These are phyloP conservation scores for Cyprinodon brontotheroides DNA, from an alignment of 2,113 vertebrate genomes.

Conservation along the genomic window DNA sequence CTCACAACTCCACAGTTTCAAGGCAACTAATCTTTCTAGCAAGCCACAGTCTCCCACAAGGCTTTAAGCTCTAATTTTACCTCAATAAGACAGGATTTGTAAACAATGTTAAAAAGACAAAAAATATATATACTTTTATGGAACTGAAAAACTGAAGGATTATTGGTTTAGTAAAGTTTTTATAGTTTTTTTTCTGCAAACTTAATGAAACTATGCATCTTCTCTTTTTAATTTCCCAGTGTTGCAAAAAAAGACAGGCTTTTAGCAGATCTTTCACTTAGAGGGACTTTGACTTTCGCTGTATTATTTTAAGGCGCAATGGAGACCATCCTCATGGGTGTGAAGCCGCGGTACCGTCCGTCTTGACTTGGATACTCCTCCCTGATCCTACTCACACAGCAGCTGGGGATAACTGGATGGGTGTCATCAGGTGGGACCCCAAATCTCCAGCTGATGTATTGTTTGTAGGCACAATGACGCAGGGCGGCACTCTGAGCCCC, in stretches of 20 bases:
- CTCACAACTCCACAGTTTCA: too few relatives aligned
- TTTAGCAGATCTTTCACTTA: slow-evolving; percentile 15
- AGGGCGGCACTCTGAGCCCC: slow-evolving; percentile 40
- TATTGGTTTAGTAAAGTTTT: slow-evolving; percentile 12
- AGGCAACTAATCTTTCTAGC: too few relatives aligned
- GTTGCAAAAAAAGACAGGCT: background rate
- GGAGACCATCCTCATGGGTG: background rate
- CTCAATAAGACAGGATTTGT: background rate
- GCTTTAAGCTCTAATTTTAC: too few relatives aligned
- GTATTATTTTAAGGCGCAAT: background rate
- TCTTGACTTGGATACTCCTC: slow-evolving; percentile 69
- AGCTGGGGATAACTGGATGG: slow-evolving; percentile 80
- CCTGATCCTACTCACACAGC: slow-evolving; percentile 81
- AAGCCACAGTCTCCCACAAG: too few relatives aligned
- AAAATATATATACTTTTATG: background rate
- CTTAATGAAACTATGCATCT: background rate
- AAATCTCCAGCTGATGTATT: slow-evolving; percentile 83
- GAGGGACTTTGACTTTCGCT: background rate
- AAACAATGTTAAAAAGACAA: slow-evolving; percentile 18
- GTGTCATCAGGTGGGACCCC: slow-evolving; percentile 64
- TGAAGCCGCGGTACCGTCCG: slow-evolving; percentile 73
- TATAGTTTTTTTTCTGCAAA: too few relatives aligned
- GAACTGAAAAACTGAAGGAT: background rate
- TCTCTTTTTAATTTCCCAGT: background rate
- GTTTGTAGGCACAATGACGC: slow-evolving; percentile 77